Evolutionary conservation across 2,888 invertebrate genomes (phyloP), one percentile per base, ranked within the genome.

Genomic region (Keiferia lycopersicella): DNA sequence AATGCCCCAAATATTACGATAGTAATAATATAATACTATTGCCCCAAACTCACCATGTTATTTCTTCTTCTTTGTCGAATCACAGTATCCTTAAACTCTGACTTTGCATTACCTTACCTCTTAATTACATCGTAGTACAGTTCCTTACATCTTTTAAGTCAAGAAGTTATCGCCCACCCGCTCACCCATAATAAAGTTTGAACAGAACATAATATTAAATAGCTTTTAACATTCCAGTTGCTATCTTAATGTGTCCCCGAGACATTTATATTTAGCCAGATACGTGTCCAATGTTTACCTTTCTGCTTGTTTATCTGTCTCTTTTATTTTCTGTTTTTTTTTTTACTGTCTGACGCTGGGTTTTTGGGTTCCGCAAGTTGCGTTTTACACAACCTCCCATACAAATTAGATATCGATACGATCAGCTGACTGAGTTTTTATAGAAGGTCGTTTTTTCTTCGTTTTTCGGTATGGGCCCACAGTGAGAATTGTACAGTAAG

Each of bases 181-280:
- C 76, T 53, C 2, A 60, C 63, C 74, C 73, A 78, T 90, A 91
- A 90, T 91, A 89, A 91, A 91, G 89, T 90, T 87, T 85, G 90
- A 88, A 89, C 86, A 83, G 83, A 88, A 91, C 91, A 91, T 91
- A 90, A 92, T 92, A 92, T 92, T 92, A 92, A 92, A 91, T 91
- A 92, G 92, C 92, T 92, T 92, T 92, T 91, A 92, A 92, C 91
- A 92, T 92, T 92, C 92, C 87, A 67, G 62, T 20, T 67, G 75
- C 71, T 89, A 91, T 91, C 91, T 87, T 86, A 87, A 87, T 83
- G 88, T 85, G 80, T 73, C 77, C 67, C 71, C 69, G 77, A 85
- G 90, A 91, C 91, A 89, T 91, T 91, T 91, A 89, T 91, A 90
- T 91, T 91, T 91, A 87, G 88, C 79, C 78, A 86, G 85, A 82